Evolutionary conservation across 2,797 vertebrate species (phyloP), one percentile per base, ranked within the genome.

Genomic region (Chelonia mydas): DNA sequence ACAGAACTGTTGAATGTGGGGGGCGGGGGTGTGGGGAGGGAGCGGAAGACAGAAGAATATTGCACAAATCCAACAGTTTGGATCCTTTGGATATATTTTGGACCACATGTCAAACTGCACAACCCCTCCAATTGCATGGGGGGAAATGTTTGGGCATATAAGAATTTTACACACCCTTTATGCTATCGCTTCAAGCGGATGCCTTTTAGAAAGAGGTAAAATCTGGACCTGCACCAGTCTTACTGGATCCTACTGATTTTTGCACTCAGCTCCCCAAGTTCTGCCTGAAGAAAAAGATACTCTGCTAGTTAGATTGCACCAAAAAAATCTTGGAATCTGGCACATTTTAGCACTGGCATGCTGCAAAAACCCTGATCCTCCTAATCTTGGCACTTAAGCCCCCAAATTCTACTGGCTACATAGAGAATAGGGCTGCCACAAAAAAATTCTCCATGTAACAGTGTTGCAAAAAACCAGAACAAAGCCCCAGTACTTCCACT

Each of bases 401-500:
- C 21, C 41, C 6, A 59, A 47, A 80, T 61, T 61, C 59, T 61
- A 61, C 59, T 61, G 31, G 28, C 57, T 61, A 16, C 12, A 6
- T 13, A 53, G n/a, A 53, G 50, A 80, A n/a, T 33, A 61, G 6
- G 1, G 6, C 28, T 61, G 31, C 31, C 59, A 61, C 59, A 33
- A 16, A 57, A 54, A 61, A 61, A 16, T 33, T 31, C 28, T 31
- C 31, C 13, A 33, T 61, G 5, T 37, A 72, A 25, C 23, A 41
- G 3, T 41, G 37, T 11, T 72, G 68, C 68, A 72, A 81, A 97
- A 96, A 7, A 59, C 77, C 80, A 93, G 68, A 92, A 78, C 83
- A 85, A 57, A 89, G 90, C 83, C 91, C 50, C 87, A 59, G 92
- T 95, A 92, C 94, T 94, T 72, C 81, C 65, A 83, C 90, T 92